A percentile compares a stretch with the other conserved stretches of the same genome.
phyloP scores from a whole-genome alignment of 2,113 vertebrate species.

The Uria aalge region DNA sequence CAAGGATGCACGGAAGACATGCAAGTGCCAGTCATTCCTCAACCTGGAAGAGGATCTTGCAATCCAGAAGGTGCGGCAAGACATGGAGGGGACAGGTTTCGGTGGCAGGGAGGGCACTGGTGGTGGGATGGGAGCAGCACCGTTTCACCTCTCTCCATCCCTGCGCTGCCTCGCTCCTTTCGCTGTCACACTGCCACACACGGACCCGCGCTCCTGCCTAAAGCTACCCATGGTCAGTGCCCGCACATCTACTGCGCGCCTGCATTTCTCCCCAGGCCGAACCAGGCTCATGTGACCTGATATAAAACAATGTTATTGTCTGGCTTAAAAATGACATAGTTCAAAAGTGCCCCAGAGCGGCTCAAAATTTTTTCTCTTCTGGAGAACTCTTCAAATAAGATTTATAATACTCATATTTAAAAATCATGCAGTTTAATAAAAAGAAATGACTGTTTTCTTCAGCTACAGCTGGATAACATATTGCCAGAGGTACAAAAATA shows the following conservation, averaged over 20 bases:
- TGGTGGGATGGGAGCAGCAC: neutral
- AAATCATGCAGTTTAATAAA: conserved; percentile 18
- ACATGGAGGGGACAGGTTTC: neutral
- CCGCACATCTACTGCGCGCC: neutral
- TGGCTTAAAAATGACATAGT: neutral
- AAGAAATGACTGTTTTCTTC: neutral
- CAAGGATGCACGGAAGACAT: neutral
- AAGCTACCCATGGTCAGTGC: neutral
- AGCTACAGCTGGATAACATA: neutral
- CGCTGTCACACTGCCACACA: neutral
- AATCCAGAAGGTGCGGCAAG: neutral
- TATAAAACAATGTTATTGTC: conserved; percentile 33
- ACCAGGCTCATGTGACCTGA: neutral
- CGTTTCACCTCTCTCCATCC: neutral
- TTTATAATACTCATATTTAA: neutral
- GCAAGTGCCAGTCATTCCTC: accelerated
- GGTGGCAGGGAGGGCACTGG: neutral
- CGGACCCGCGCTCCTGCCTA: neutral
- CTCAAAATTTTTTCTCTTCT: neutral
- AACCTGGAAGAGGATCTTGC: neutral
- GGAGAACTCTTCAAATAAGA: neutral
- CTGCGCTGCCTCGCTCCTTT: neutral
- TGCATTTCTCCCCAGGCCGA: neutral
- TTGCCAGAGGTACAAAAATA: conserved; percentile 1
- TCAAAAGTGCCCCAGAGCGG: conserved; percentile 19